Evolutionary conservation across 2,797 vertebrate genomes (phyloP), one percentile per base, ranked within the genome.

Genomic region (Thalassophryne amazonica): DNA sequence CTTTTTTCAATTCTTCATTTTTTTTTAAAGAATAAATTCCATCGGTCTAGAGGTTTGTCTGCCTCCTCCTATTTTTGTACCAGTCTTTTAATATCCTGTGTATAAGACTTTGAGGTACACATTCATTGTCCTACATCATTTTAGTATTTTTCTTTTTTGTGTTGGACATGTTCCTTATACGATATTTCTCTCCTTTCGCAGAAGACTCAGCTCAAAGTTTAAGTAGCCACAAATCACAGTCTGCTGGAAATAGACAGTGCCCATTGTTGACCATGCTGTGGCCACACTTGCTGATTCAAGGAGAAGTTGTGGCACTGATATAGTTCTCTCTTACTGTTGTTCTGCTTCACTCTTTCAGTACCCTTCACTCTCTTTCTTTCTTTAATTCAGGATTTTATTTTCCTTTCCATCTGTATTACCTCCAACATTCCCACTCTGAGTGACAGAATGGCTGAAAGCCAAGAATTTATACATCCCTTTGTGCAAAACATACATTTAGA

Each of bases 201-300:
- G 36, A 66, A 41, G 57, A 80, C 76, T 70, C 41, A 70, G 68
- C 29, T 77, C 60, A 72, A 71, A 74, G 78, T 80, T 84, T 74
- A 50, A 54, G 78, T 80, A 64, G 60, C 73, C 82, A 73, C 82
- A 88, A 87, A 91, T 87, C 77, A 87, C 76, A 86, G 75, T 68
- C 63, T 80, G 69, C 86, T 84, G 68, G 53, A 90, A 89, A 89
- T 89, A 91, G 84, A 77, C 77, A 56, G 69, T 86, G 77, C 73
- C 83, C 45, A 64, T 60, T 37, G 68, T 77, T 79, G 78, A 85
- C 80, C 83, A 70, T 78, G 75, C 80, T 82, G 62, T 53, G 71
- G 76, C 61, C 75, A 64, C 67, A 73, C 77, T 87, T 75, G 76
- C 80, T 81, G 76, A 84, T 83, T 89, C 73, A 70, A 80, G 68